phyloP scores from a whole-genome alignment of 2,797 vertebrate species.

The Acanthopagrus latus region DNA sequence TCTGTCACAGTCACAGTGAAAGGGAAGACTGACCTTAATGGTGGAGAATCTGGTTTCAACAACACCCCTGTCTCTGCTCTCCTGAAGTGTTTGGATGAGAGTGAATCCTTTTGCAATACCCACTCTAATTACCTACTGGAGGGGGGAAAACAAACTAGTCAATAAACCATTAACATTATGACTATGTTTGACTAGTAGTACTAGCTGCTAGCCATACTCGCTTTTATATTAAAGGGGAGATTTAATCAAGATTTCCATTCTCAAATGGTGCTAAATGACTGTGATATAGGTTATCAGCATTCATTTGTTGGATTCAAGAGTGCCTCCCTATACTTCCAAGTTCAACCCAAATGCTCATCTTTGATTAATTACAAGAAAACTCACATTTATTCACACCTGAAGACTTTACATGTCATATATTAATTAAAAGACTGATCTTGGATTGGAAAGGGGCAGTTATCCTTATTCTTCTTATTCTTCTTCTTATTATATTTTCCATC shows the following conservation, averaged over 20 bases:
- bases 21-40: conserved; percentile 29
- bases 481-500: background rate
- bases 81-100: conserved; percentile 21
- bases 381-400: background rate
- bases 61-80: background rate
- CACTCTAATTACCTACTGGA: conserved; percentile 1
- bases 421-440: conserved; percentile 4
- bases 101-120: background rate
- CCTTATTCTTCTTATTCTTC: background rate
- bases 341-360: background rate
- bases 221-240: conserved; percentile 16
- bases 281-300: conserved; percentile 11
- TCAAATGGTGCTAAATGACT: conserved; percentile 18
- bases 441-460: background rate
- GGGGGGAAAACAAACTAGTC: conserved; percentile 27
- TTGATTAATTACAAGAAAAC: conserved; percentile 1
- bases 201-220: conserved; percentile 25
- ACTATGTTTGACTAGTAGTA: conserved; percentile 7
- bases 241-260: conserved; percentile 25
- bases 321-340: background rate
- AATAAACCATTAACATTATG: conserved; percentile 53
- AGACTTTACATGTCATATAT: conserved; percentile 3
- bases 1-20: conserved; percentile 36
- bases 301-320: conserved; percentile 16
- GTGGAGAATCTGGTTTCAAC: conserved; percentile 35